phyloP scores from a whole-genome alignment of 2,113 vertebrate species.

The Cepphus grylle region DNA sequence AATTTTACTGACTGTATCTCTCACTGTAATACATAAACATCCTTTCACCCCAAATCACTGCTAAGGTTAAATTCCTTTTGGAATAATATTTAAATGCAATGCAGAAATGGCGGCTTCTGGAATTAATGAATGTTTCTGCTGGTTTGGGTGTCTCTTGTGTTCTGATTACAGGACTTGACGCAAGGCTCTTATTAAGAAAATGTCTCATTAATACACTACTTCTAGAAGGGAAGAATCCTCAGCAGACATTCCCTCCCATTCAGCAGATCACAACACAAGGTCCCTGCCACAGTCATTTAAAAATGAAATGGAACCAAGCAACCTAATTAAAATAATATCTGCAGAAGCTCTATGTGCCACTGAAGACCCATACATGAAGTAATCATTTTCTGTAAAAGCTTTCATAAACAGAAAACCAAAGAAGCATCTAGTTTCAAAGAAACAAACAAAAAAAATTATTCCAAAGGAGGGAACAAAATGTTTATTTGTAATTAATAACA shows the following conservation, averaged over 20 bases:
- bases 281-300: slow-evolving; percentile 32
- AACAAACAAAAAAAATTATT: background rate
- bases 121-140: slow-evolving; percentile 58
- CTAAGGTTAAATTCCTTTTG: slow-evolving; percentile 39
- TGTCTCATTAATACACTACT: slow-evolving; percentile 53
- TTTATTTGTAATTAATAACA: background rate
- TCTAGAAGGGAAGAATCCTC: slow-evolving; percentile 50
- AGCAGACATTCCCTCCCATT: slow-evolving; percentile 5
- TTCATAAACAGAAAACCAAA: slow-evolving; percentile 45
- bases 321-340: slow-evolving; percentile 60
- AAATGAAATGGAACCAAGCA: slow-evolving; percentile 26
- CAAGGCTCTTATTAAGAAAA: slow-evolving; percentile 41
- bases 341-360: slow-evolving; percentile 11
- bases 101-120: slow-evolving; percentile 43
- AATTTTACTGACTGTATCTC: slow-evolving; percentile 25
- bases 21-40: background rate
- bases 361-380: background rate
- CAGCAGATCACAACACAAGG: slow-evolving; percentile 36
- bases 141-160: slow-evolving; percentile 1
- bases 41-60: background rate
- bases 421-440: background rate
- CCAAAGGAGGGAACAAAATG: background rate
- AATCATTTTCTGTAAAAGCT: slow-evolving; percentile 35
- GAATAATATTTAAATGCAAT: slow-evolving; percentile 51
- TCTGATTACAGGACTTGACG: slow-evolving; percentile 36